phyloP scores from a whole-genome alignment of 2,888 invertebrate genomes.

The Laspeyria flexula region DNA sequence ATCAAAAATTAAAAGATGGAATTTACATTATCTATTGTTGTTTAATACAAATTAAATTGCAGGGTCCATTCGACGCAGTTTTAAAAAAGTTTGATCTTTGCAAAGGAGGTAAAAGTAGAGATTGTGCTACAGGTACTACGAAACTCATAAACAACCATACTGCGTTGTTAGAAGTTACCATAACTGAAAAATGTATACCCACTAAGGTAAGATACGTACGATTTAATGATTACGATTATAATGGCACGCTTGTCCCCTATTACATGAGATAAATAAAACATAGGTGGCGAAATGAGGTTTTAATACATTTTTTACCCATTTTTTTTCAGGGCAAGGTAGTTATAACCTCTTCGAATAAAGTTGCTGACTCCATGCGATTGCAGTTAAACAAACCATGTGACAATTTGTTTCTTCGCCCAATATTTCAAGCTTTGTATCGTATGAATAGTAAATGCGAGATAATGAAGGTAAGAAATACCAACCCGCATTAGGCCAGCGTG shows the following conservation, averaged over 20 bases:
- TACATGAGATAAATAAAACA: no score
- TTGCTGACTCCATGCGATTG: conserved; percentile 14
- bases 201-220: background rate
- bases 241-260: no score
- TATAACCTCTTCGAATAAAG: conserved; percentile 1
- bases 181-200: background rate
- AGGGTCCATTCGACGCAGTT: conserved; percentile 3
- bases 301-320: no score
- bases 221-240: no score
- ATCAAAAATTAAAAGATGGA: no score
- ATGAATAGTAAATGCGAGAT: conserved; percentile 16
- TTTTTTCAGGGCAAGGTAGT: conserved; percentile 29
- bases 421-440: conserved; percentile 19
- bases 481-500: no score
- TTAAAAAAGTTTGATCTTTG: conserved; percentile 13
- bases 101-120: conserved; percentile 16
- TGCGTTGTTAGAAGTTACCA: background rate
- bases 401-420: conserved; percentile 47
- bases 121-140: conserved; percentile 1
- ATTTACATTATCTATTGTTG: no score
- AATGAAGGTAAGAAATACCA: conserved; percentile 10
- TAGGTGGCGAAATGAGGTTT: no score
- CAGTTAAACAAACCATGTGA: conserved; percentile 36
- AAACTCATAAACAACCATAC: background rate
- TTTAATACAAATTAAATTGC: background rate